Evolutionary conservation across 2,888 invertebrate genomes (phyloP).

Genomic region (Amphipyra tragopoginis): DNA sequence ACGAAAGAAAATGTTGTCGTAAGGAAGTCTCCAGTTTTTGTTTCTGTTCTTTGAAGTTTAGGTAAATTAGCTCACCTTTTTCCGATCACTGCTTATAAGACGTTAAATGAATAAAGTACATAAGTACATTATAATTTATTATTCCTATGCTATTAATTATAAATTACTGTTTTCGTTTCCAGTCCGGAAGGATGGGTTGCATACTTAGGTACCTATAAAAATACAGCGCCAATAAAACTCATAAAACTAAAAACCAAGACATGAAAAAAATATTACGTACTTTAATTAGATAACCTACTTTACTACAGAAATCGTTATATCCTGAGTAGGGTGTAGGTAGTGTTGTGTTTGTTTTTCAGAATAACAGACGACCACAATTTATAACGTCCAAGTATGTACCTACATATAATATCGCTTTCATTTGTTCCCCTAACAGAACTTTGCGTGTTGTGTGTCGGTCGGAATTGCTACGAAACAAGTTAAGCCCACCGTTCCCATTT

Average conservation of each 20-base stretch:
- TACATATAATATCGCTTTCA: slow-evolving; percentile 8
- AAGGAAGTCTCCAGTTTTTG: too few relatives aligned
- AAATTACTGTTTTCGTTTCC: neutral
- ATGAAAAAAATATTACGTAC: neutral
- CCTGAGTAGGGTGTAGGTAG: neutral
- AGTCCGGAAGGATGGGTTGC: neutral
- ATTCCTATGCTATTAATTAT: too few relatives aligned
- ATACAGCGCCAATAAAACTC: too few relatives aligned
- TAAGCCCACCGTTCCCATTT: slow-evolving; percentile 27
- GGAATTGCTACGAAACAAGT: slow-evolving; percentile 17
- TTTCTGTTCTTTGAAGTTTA: too few relatives aligned
- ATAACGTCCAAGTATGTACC: too few relatives aligned
- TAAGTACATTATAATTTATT: too few relatives aligned
- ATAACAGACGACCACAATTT: too few relatives aligned
- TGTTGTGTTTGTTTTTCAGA: neutral
- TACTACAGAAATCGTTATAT: neutral
- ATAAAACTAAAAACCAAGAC: neutral
- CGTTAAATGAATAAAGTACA: too few relatives aligned
- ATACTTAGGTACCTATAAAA: too few relatives aligned
- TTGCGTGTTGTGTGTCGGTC: slow-evolving; percentile 41
- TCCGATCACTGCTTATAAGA: too few relatives aligned
- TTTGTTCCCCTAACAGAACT: slow-evolving; percentile 19
- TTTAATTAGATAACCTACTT: neutral
- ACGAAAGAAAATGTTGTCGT: too few relatives aligned
- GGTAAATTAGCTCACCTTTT: too few relatives aligned